Evolutionary conservation across 2,888 invertebrate species (phyloP).

Genomic region (Pyralis farinalis): DNA sequence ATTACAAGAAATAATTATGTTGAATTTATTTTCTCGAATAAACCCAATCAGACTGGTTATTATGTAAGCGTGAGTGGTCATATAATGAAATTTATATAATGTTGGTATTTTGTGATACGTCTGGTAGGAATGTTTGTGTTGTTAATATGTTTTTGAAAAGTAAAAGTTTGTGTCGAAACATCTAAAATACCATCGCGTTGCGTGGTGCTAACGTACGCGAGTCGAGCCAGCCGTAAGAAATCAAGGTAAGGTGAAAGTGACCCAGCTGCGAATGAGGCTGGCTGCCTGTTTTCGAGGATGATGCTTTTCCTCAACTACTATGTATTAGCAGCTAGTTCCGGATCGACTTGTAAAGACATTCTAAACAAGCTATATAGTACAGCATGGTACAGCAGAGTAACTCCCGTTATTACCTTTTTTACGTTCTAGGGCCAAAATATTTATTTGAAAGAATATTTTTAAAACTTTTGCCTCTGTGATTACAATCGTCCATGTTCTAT

Average conservation of each 20-base stretch:
- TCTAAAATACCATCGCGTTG: constrained; percentile 54
- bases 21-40: constrained; percentile 2
- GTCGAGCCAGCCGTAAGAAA: constrained; percentile 49
- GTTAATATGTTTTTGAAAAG: constrained; percentile 49
- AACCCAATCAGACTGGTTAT: constrained; percentile 14
- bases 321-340: constrained; percentile 22
- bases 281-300: constrained; percentile 37
- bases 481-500: too few relatives aligned
- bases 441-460: too few relatives aligned
- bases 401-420: too few relatives aligned
- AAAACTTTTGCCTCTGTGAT: too few relatives aligned
- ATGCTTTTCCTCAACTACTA: constrained; percentile 30
- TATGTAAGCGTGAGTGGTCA: constrained; percentile 27
- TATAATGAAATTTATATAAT: constrained; percentile 32
- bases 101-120: constrained; percentile 3
- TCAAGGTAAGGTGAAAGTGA: constrained; percentile 77
- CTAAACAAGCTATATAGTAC: too few relatives aligned
- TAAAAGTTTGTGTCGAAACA: constrained; percentile 55
- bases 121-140: constrained; percentile 13
- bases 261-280: constrained; percentile 45
- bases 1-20: constrained; percentile 8
- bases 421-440: too few relatives aligned
- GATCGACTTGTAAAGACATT: background rate
- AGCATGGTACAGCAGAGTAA: too few relatives aligned
- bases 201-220: constrained; percentile 53